Conservation (phyloP, 1,140 invertebrate species). For the Pachyrhynchus sulphureomaculatus region DNA sequence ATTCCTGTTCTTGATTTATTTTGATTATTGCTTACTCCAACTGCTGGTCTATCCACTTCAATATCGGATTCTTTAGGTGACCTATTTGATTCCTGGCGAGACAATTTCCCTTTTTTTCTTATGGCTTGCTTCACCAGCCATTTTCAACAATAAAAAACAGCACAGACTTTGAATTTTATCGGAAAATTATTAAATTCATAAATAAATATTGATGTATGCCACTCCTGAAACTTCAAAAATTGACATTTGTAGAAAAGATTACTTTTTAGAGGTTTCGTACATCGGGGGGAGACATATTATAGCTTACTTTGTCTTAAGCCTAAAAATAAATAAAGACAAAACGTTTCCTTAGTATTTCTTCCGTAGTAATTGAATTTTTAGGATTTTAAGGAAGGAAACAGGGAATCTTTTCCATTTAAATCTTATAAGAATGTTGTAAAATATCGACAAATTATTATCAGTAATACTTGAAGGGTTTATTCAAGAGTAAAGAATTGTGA, state of each 20-base stretch:
- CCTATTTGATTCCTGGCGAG: slow-evolving; percentile 46
- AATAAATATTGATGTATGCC: slow-evolving; percentile 10
- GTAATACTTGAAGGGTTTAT: no score
- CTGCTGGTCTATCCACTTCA: slow-evolving; percentile 43
- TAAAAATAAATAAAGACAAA: no score
- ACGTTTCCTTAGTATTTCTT: no score
- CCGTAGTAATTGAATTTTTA: no score
- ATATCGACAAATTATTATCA: no score
- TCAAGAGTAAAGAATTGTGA: no score
- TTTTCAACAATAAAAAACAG: slow-evolving; percentile 3
- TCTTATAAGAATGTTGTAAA: no score
- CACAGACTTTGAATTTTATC: background rate
- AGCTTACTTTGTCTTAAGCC: no score
- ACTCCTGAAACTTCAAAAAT: slow-evolving; percentile 8
- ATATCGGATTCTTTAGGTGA: slow-evolving; percentile 48
- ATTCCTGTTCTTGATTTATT: slow-evolving; percentile 65
- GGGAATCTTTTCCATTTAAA: no score
- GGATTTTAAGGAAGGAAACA: no score
- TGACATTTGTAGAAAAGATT: background rate
- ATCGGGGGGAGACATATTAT: background rate
- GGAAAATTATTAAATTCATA: slow-evolving; percentile 2
- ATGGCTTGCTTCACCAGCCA: slow-evolving; percentile 49
- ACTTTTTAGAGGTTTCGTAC: background rate
- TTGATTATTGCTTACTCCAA: slow-evolving; percentile 49
- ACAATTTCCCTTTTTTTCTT: slow-evolving; percentile 48